phyloP scores from a whole-genome alignment of 2,113 vertebrate species.

The Ciconia maguari region DNA sequence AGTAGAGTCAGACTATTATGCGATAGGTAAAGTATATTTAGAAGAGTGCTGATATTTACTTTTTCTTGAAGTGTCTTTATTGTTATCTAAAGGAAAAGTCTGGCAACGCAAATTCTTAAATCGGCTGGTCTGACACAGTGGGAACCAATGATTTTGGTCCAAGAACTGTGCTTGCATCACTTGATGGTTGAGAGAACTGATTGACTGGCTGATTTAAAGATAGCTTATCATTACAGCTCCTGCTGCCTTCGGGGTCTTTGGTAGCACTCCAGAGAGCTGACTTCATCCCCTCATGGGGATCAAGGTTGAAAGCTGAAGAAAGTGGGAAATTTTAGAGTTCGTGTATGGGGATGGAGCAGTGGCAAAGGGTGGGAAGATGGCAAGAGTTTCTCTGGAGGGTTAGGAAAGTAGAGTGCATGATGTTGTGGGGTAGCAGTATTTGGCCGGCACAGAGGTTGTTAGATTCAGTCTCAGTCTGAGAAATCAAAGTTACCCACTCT shows the following conservation, averaged over 20 bases:
- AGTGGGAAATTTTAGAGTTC: background rate
- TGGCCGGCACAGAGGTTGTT: background rate
- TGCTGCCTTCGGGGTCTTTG: background rate
- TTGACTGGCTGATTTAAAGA: background rate
- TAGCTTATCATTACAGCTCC: background rate
- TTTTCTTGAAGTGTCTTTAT: background rate
- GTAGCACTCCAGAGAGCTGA: constrained; percentile 1
- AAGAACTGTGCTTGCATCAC: background rate
- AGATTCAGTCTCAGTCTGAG: background rate
- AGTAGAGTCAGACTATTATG: background rate
- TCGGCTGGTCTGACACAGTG: background rate
- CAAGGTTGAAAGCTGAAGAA: background rate
- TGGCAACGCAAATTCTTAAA: background rate
- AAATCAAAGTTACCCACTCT: background rate
- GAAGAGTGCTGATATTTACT: background rate
- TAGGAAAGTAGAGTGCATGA: background rate
- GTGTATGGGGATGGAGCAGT: background rate
- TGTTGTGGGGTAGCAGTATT: background rate
- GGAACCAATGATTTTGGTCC: background rate
- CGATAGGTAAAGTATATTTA: background rate
- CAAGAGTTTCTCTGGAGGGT: background rate
- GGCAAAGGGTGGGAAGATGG: background rate
- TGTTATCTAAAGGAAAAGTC: background rate
- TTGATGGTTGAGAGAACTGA: background rate
- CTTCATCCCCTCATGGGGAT: background rate